phyloP scores from a whole-genome alignment of 2,888 invertebrate genomes.

The Blera fallax region DNA sequence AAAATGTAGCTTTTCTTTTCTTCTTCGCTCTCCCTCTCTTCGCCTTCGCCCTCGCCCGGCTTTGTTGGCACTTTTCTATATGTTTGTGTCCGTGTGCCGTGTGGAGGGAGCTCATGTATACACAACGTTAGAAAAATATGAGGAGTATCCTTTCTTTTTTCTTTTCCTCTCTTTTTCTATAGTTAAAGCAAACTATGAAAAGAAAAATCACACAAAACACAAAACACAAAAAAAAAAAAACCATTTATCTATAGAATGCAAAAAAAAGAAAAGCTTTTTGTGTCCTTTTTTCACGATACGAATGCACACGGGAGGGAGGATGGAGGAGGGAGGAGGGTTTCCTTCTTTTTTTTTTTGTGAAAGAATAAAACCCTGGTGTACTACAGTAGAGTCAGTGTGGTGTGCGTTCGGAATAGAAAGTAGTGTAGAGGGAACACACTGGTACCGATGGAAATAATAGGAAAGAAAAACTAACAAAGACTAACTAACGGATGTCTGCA shows the following conservation, averaged over 20 bases:
- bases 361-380: conserved; percentile 16
- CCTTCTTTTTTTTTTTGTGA: too few species aligned
- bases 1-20: conserved; percentile 47
- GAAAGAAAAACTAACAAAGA: conserved; percentile 60
- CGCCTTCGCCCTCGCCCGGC: too few species aligned
- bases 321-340: too few species aligned
- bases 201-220: conserved; percentile 45
- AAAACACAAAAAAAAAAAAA: conserved; percentile 16
- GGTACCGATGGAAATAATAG: conserved; percentile 38
- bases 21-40: conserved; percentile 7
- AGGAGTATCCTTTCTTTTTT: conserved; percentile 48
- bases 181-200: conserved; percentile 59
- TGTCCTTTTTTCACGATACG: conserved; percentile 63
- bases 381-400: conserved; percentile 1
- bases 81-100: neutral
- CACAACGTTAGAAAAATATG: neutral
- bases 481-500: conserved; percentile 61
- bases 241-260: conserved; percentile 51
- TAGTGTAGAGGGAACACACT: neutral
- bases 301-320: conserved; percentile 38
- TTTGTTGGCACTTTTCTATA: neutral
- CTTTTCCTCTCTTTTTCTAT: conserved; percentile 9
- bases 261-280: conserved; percentile 70
- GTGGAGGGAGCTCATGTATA: neutral
- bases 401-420: conserved; percentile 30